phyloP scores from a whole-genome alignment of 2,113 vertebrate species.

The Strigops habroptila region DNA sequence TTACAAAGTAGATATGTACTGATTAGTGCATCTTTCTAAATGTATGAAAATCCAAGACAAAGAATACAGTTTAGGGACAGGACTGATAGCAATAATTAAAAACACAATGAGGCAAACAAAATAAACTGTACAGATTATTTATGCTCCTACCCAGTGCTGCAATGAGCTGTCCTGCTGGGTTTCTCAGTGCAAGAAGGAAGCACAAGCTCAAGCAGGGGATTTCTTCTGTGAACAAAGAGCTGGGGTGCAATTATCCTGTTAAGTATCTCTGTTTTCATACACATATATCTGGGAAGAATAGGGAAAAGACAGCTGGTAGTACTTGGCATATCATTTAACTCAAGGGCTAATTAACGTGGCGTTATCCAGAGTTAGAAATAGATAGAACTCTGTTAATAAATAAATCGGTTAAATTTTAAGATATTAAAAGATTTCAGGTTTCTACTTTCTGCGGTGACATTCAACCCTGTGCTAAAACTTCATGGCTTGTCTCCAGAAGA shows the following conservation, averaged over 20 bases:
- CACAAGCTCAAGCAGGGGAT: background rate
- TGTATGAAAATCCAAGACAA: background rate
- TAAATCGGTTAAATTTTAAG: background rate
- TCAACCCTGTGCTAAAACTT: background rate
- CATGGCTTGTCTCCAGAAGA: background rate
- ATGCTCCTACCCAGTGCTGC: background rate
- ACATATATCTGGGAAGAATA: background rate
- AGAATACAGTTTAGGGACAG: background rate
- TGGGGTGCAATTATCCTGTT: background rate
- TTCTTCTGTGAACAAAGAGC: background rate
- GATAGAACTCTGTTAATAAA: background rate
- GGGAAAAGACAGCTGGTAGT: background rate
- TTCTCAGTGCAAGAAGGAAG: background rate
- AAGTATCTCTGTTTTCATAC: background rate
- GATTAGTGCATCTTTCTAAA: background rate
- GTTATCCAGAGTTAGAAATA: background rate
- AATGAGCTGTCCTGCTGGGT: background rate
- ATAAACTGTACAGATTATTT: background rate
- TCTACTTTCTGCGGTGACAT: background rate
- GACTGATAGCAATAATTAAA: background rate
- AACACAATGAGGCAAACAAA: background rate
- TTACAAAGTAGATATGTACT: background rate
- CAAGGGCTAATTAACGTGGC: background rate
- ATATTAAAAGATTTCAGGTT: background rate
- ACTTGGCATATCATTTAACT: background rate